A percentile compares a stretch with the other conserved stretches of the same genome.
phyloP scores from a whole-genome alignment of 2,888 invertebrate species.

The Hydropsyche betteni region DNA sequence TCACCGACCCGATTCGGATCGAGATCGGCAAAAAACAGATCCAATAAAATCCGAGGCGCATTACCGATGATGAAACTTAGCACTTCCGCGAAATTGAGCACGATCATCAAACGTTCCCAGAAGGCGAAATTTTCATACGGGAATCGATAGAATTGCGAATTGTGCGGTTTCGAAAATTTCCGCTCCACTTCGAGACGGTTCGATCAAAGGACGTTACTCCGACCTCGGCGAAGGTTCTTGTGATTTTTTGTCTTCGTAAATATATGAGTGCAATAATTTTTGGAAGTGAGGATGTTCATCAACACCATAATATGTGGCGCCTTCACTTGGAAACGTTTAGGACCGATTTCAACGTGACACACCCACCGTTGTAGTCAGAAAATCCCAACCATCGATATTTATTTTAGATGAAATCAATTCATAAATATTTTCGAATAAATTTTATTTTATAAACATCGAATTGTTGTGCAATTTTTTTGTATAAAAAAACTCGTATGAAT shows the following conservation, averaged over 20 bases:
- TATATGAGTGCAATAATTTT: neutral
- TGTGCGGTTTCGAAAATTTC: neutral
- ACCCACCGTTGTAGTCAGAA: constrained; percentile 23
- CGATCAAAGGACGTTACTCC: too few relatives aligned
- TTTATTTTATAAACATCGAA: too few relatives aligned
- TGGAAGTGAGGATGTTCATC: constrained; percentile 32
- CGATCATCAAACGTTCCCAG: neutral
- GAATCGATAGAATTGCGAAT: neutral
- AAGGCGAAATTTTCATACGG: constrained; percentile 2
- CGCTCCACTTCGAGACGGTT: neutral
- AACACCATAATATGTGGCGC: constrained; percentile 37
- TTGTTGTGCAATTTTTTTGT: too few relatives aligned
- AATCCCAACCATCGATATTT: neutral
- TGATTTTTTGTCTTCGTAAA: neutral
- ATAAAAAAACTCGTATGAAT: too few relatives aligned
- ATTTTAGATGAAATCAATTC: too few relatives aligned
- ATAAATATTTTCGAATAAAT: too few relatives aligned
- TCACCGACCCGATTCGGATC: too few relatives aligned
- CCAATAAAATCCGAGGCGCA: too few relatives aligned
- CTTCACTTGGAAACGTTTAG: constrained; percentile 38
- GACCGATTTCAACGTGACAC: constrained; percentile 36
- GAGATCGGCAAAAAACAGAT: too few relatives aligned
- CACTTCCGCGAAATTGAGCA: neutral
- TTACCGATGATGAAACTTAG: neutral
- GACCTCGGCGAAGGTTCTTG: constrained; percentile 10